Evolutionary conservation across 1,140 invertebrate genomes (phyloP), one percentile per base, ranked within the genome.

Genomic region (Ceratosolen solmsi): DNA sequence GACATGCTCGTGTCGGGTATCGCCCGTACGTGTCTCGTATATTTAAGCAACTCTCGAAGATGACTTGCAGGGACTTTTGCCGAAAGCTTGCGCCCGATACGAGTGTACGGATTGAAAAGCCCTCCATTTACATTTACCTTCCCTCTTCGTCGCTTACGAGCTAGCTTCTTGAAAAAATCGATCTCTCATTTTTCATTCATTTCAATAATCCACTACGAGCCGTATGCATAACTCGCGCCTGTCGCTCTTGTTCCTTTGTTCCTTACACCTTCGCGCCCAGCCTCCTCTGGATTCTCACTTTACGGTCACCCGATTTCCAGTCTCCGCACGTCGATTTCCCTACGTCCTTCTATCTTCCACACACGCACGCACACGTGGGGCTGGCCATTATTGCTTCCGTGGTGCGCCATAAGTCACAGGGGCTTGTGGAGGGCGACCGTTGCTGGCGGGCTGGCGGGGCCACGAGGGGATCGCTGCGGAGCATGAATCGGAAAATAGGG

Each of bases 331-430:
- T n/a, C n/a, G n/a, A n/a, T n/a, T n/a, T n/a, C n/a, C n/a, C n/a
- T 13, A 46, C 41, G 41, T 46, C 13, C 13, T 13, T 46, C 13
- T 13, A 13, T 46, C 41, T 46, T 46, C 13, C 5, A 5, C 13
- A 5, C 41, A 13, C 13, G 41, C 5, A 46, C 41, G 5, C 17
- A 60, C 77, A 71, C 78, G 78, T 72, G 68, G 68, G 36, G 25
- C 25, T 20, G 36, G 25, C 25, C 13, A 58, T 71, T 58, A 72
- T 38, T 58, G 54, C 30, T 27, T 30, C 51, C 33, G 30, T 7
- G 41, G 3, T 33, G 36, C 17, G 58, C 38, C 27, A 46, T 38
- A 63, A 46, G 41, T 46, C 41, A 46, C 41, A 46, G 13, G 41
- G 41, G 41, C n/a, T n/a, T n/a, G n/a, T 7, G 13, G 41, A 46